Evolutionary conservation across 2,113 vertebrate genomes (phyloP), one percentile per base, ranked within the genome.

Genomic region (Syngnathoides biaculeatus): DNA sequence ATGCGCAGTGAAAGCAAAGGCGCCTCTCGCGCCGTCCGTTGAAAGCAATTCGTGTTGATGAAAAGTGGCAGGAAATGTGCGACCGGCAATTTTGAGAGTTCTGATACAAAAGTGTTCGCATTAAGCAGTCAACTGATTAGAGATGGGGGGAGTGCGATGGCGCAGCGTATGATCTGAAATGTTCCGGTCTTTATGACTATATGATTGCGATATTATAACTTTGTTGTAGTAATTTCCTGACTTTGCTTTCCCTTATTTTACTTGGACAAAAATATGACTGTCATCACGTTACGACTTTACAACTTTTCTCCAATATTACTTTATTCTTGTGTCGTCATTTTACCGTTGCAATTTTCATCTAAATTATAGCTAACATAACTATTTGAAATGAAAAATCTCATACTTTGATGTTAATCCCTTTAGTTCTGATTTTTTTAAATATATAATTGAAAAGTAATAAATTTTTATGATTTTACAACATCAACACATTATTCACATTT

Each of bases 1-100:
- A 73, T 61, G 8, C 57, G 84, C 73, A 70, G 67, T 68, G 77
- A 80, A 77, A 79, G 67, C 66, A 59, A 67, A 83, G 68, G 68
- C 13, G 9, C 66, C 26, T 79, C 67, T 75, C 72, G 48, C 55
- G 75, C 64, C 71, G 69, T 79, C 74, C 55, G 50, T 77, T 72
- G 70, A 63, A 76, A 61, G 62, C 74, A 78, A 73, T 53, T 42
- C 35, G 55, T 43, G 40, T 24, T 72, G n/a, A 57, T 27, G 55
- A 57, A 26, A 57, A 57, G 11, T 57, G 26, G 55, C 30, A 30
- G 22, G 15, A 55, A 15, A 14, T 57, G 26, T 40, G 5, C 2
- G 35, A 60, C 58, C 13, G 58, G 9, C 38, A 20, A 60, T 60
- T 60, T 60, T 11, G 17, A 39, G 30, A 12, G 30, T 17, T 38